Percentiles rank a stretch among this genome's conserved stretches.
Evolutionary conservation across 2,113 vertebrate species (phyloP).

Genomic region (Cheilinus undulatus): DNA sequence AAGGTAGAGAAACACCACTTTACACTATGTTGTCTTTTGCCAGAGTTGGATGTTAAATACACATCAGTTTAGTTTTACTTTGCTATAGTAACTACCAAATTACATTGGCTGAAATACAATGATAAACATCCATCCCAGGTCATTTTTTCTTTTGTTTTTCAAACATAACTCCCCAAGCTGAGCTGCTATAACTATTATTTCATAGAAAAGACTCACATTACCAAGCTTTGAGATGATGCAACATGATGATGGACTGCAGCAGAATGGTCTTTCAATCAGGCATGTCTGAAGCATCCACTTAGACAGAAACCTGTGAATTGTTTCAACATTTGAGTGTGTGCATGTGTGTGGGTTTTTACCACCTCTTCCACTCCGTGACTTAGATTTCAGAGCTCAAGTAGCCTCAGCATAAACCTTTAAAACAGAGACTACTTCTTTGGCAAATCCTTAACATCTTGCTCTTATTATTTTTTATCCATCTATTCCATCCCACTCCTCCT

Average conservation of each 20-base stretch:
- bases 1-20: too few relatives aligned
- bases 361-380: constrained; percentile 57
- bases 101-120: too few relatives aligned
- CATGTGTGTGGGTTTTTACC: constrained; percentile 28
- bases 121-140: constrained; percentile 25
- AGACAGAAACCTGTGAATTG: constrained; percentile 44
- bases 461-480: constrained; percentile 26
- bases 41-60: too few relatives aligned
- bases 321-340: background rate
- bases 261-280: constrained; percentile 72
- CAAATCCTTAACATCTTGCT: constrained; percentile 5
- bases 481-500: constrained; percentile 11
- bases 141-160: constrained; percentile 31
- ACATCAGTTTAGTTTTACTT: too few relatives aligned
- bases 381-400: constrained; percentile 66
- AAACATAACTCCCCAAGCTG: constrained; percentile 48
- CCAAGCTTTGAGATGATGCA: constrained; percentile 68
- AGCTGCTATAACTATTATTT: constrained; percentile 62
- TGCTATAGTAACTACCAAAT: too few relatives aligned
- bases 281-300: constrained; percentile 58
- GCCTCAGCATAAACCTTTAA: constrained; percentile 57
- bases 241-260: constrained; percentile 66
- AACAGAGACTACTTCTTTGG: constrained; percentile 70
- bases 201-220: constrained; percentile 44
- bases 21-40: too few relatives aligned